Percentiles rank a stretch among this genome's conserved stretches.
These are phyloP conservation scores for Phainopepla nitens DNA, from an alignment of 2,113 vertebrate genomes.

Conservation along the genomic window DNA sequence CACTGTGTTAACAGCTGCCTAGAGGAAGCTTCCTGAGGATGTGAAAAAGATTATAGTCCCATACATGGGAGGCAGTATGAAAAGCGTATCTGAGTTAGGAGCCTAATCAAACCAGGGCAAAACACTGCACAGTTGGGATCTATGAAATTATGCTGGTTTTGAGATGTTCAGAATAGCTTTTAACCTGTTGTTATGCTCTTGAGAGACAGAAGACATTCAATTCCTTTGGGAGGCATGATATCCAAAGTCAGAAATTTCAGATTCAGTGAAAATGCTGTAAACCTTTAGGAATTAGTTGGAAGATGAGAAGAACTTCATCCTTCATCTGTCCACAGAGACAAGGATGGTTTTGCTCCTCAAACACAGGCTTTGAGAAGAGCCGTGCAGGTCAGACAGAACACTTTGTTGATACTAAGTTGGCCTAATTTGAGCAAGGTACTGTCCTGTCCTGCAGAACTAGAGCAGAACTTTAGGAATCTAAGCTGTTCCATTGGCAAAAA, in stretches of 20 bases:
- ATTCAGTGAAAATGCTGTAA: not conserved
- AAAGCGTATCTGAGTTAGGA: not conserved
- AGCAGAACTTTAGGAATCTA: not conserved
- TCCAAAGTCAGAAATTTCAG: not conserved
- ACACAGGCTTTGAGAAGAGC: not conserved
- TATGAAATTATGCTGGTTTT: not conserved
- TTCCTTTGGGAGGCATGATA: not conserved
- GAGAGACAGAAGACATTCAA: not conserved
- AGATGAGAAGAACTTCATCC: not conserved
- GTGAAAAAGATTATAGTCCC: not conserved
- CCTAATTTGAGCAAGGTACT: not conserved
- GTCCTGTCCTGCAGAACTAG: not conserved
- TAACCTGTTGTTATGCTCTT: not conserved
- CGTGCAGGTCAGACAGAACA: not conserved
- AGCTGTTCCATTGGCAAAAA: not conserved
- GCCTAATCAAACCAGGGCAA: not conserved
- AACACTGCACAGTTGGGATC: not conserved
- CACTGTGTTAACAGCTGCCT: not conserved
- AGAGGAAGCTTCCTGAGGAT: not conserved
- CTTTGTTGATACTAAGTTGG: not conserved
- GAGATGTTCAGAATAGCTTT: not conserved
- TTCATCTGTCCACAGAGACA: not conserved
- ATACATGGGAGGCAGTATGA: not conserved
- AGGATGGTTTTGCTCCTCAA: not conserved
- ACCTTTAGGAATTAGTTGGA: not conserved